Conservation (phyloP, 1,140 invertebrate genomes). For the Papilio polyxenes region DNA sequence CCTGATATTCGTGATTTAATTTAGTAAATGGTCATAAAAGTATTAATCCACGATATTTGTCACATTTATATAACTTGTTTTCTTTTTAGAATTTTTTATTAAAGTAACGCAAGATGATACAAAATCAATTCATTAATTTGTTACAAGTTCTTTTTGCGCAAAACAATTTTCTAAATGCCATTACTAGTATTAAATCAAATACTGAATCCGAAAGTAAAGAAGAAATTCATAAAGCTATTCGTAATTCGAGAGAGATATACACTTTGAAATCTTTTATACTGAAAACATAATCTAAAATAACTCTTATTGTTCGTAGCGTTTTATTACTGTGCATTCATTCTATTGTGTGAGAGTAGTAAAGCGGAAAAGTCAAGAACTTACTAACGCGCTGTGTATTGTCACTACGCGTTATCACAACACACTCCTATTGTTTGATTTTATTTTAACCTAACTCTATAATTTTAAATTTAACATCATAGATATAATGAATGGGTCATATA, state of each 20-base stretch:
- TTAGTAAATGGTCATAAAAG: not conserved
- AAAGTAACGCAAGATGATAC: too few species aligned
- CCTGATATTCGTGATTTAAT: constrained; percentile 18
- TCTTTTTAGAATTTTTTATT: not conserved
- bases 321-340: constrained; percentile 25
- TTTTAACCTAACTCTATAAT: not conserved
- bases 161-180: too few species aligned
- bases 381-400: constrained; percentile 3
- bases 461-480: not conserved
- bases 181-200: not conserved
- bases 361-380: constrained; percentile 21
- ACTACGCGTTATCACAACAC: constrained; percentile 20
- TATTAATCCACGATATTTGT: not conserved
- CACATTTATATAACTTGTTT: not conserved
- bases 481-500: not conserved
- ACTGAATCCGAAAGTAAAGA: not conserved
- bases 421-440: constrained; percentile 7
- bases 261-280: constrained; percentile 2
- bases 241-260: constrained; percentile 6
- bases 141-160: too few species aligned
- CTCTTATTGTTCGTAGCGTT: constrained; percentile 22
- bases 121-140: too few species aligned
- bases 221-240: constrained; percentile 2
- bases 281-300: constrained; percentile 25
- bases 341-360: constrained; percentile 12